Evolutionary conservation across 2,113 vertebrate genomes (phyloP).

Genomic region (Muntiacus reevesi): DNA sequence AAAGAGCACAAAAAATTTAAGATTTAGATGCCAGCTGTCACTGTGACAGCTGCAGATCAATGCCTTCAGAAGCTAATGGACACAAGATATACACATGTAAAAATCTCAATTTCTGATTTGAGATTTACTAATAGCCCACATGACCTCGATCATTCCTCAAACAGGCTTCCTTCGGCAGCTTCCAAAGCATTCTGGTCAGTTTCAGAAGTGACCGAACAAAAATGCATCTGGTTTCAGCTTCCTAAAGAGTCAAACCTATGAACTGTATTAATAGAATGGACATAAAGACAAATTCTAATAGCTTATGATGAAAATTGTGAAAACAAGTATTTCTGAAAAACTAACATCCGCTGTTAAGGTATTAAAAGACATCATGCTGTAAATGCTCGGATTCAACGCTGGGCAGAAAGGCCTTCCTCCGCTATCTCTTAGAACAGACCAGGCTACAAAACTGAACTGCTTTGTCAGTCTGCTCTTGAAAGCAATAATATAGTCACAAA

Average conservation of each 20-base stretch:
- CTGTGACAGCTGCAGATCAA: background rate
- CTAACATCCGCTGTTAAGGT: background rate
- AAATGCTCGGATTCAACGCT: background rate
- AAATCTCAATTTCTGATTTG: background rate
- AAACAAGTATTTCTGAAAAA: background rate
- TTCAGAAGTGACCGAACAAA: background rate
- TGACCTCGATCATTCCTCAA: background rate
- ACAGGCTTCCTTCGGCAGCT: rapidly evolving
- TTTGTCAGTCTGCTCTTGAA: slow-evolving; percentile 79
- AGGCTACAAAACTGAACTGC: slow-evolving; percentile 63
- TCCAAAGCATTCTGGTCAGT: background rate
- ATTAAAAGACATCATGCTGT: background rate
- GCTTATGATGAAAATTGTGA: rapidly evolving
- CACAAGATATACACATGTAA: rapidly evolving
- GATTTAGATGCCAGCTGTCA: background rate
- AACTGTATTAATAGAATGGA: background rate
- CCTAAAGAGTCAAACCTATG: background rate
- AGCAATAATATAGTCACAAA: slow-evolving; percentile 84
- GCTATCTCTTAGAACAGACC: slow-evolving; percentile 76
- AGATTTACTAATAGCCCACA: background rate
- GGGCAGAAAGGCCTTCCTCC: slow-evolving; percentile 77
- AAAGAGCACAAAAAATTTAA: background rate
- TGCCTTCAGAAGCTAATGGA: background rate
- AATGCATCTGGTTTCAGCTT: background rate
- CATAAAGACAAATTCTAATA: background rate